Evolutionary conservation across 2,888 invertebrate species (phyloP).

Genomic region (Julus scandinavius): DNA sequence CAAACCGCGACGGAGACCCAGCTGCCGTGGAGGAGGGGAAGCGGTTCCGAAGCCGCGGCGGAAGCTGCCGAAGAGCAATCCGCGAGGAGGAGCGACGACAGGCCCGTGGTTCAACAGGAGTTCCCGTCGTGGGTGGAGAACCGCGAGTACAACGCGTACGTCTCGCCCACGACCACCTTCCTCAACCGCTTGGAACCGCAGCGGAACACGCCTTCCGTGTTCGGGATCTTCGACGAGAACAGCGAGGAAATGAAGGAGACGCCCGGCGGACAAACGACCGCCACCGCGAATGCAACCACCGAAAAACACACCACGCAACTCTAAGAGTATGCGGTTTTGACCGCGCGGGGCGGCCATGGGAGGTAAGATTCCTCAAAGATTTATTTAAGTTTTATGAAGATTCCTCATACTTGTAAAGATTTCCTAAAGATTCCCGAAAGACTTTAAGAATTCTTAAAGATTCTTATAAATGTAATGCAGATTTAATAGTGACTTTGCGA

Average conservation of each 20-base stretch:
- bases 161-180: slow-evolving; percentile 90
- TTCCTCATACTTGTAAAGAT: too few relatives aligned
- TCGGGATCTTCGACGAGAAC: slow-evolving; percentile 53
- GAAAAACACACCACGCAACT: slow-evolving; percentile 51
- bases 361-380: too few relatives aligned
- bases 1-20: slow-evolving; percentile 90
- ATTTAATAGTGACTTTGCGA: too few relatives aligned
- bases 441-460: too few relatives aligned
- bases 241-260: not conserved
- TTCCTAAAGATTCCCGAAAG: too few relatives aligned
- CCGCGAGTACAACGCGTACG: slow-evolving; percentile 91
- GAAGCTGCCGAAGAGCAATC: slow-evolving; percentile 58
- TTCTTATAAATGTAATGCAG: too few relatives aligned
- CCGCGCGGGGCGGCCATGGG: not conserved
- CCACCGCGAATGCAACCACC: not conserved
- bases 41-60: slow-evolving; percentile 61
- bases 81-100: slow-evolving; percentile 69
- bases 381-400: too few relatives aligned
- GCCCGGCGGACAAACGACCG: not conserved
- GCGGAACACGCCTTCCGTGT: slow-evolving; percentile 52
- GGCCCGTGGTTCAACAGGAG: slow-evolving; percentile 82
- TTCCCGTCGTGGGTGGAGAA: slow-evolving; percentile 96
- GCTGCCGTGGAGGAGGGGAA: slow-evolving; percentile 86
- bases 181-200: slow-evolving; percentile 70
- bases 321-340: not conserved